A percentile compares a stretch with the other conserved stretches of the same genome.
These are phyloP conservation scores for Thecocarcelia acutangulata DNA, from an alignment of 2,888 invertebrate genomes.

Conservation along the genomic window DNA sequence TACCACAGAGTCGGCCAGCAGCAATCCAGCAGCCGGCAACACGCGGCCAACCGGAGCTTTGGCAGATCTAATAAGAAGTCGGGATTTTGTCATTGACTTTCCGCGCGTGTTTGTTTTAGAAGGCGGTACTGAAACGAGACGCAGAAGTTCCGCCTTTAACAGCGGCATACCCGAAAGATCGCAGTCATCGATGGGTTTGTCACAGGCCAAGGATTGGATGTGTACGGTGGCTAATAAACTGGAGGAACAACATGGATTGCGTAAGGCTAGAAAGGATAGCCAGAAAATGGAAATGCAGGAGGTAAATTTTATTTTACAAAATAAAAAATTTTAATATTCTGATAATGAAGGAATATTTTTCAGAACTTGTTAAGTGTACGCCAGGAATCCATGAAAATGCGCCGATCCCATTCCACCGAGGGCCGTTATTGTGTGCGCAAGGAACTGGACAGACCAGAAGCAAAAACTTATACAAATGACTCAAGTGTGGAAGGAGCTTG, in stretches of 20 bases:
- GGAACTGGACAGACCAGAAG: constrained; percentile 31
- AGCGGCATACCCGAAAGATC: constrained; percentile 77
- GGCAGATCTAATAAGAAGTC: constrained; percentile 76
- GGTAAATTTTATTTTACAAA: constrained; percentile 50
- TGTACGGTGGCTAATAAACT: constrained; percentile 77
- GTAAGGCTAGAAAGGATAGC: constrained; percentile 72
- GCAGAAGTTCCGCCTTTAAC: constrained; percentile 74
- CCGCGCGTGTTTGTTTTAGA: constrained; percentile 77
- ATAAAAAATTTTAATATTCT: not conserved
- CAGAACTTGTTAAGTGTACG: constrained; percentile 76
- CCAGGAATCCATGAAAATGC: constrained; percentile 75
- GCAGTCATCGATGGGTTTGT: constrained; percentile 78
- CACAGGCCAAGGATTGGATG: constrained; percentile 75
- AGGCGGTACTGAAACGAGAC: constrained; percentile 73
- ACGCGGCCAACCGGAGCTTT: constrained; percentile 69
- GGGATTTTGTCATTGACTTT: constrained; percentile 78
- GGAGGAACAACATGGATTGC: constrained; percentile 77
- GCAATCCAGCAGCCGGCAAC: constrained; percentile 10
- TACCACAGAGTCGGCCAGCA: not conserved
- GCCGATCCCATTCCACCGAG: constrained; percentile 78
- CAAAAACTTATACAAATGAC: not conserved
- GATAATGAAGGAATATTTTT: not conserved
- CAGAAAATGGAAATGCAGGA: constrained; percentile 76
- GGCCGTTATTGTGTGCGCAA: constrained; percentile 75
- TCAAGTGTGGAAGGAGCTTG: constrained; percentile 32